These are phyloP conservation scores for Pentalonia nigronervosa DNA, from an alignment of 1,140 invertebrate species.

Conservation along the genomic window DNA sequence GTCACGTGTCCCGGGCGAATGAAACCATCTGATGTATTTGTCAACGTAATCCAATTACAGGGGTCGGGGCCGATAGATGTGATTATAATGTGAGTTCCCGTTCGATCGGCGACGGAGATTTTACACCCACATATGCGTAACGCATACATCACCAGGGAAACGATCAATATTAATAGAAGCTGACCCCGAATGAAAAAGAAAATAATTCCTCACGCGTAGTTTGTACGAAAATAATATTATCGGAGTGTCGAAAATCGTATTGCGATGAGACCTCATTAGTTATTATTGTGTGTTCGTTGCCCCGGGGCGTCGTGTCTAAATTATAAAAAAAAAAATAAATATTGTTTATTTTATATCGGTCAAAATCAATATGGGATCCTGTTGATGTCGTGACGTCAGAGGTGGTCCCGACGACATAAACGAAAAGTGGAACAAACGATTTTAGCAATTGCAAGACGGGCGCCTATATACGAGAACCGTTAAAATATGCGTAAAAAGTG, in stretches of 20 bases:
- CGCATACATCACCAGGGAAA: background rate
- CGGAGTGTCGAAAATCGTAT: background rate
- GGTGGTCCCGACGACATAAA: background rate
- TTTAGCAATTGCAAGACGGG: background rate
- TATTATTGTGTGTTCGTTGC: background rate
- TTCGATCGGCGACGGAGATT: background rate
- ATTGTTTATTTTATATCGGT: background rate
- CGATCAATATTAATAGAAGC: background rate
- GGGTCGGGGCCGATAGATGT: background rate
- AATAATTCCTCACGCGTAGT: background rate
- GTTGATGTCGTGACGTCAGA: background rate
- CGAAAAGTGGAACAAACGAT: background rate
- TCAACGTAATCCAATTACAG: constrained; percentile 28
- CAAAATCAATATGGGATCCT: background rate
- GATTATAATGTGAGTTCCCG: too few relatives aligned
- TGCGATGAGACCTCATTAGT: background rate
- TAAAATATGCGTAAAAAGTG: constrained; percentile 54
- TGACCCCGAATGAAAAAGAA: background rate
- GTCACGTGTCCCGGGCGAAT: background rate
- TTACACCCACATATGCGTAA: background rate
- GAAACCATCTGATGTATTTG: constrained; percentile 18
- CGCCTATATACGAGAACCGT: background rate
- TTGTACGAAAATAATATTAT: background rate
- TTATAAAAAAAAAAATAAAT: background rate
- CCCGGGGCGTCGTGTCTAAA: background rate